Evolutionary conservation across 2,888 invertebrate genomes (phyloP).

Genomic region (Orchesellides sinensis): DNA sequence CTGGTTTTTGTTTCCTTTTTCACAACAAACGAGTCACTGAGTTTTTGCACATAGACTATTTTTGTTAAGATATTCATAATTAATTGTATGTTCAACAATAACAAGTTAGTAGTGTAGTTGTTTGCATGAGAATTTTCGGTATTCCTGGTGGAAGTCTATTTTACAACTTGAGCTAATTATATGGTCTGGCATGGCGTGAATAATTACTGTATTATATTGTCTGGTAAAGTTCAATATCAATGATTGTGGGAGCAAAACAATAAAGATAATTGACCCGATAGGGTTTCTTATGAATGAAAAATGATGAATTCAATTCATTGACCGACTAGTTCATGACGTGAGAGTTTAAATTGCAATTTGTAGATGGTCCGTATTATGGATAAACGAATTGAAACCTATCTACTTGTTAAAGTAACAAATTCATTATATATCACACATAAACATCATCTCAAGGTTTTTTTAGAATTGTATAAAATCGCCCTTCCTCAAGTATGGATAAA

Average conservation of each 20-base stretch:
- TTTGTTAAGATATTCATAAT: no score
- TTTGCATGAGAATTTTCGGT: not conserved
- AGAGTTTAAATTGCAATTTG: no score
- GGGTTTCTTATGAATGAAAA: slow-evolving; percentile 56
- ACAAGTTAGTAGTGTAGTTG: no score
- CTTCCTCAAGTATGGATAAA: slow-evolving; percentile 7
- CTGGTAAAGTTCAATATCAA: slow-evolving; percentile 50
- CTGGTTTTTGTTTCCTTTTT: no score
- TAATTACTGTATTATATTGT: slow-evolving; percentile 45
- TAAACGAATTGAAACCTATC: not conserved
- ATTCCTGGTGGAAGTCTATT: not conserved
- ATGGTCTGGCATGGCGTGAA: slow-evolving; percentile 52
- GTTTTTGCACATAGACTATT: no score
- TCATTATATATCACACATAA: not conserved
- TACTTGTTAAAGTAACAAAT: no score
- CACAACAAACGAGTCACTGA: no score
- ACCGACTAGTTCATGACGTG: slow-evolving; percentile 53
- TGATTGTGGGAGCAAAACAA: slow-evolving; percentile 54
- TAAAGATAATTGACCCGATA: slow-evolving; percentile 47
- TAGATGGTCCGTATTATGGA: no score
- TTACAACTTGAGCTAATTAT: slow-evolving; percentile 51
- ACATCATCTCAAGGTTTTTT: slow-evolving; percentile 3
- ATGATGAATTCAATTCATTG: slow-evolving; percentile 52
- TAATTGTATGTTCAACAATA: no score
- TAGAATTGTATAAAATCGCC: no score